Evolutionary conservation across 2,888 invertebrate genomes (phyloP).

Genomic region (Electrophaes corylata): DNA sequence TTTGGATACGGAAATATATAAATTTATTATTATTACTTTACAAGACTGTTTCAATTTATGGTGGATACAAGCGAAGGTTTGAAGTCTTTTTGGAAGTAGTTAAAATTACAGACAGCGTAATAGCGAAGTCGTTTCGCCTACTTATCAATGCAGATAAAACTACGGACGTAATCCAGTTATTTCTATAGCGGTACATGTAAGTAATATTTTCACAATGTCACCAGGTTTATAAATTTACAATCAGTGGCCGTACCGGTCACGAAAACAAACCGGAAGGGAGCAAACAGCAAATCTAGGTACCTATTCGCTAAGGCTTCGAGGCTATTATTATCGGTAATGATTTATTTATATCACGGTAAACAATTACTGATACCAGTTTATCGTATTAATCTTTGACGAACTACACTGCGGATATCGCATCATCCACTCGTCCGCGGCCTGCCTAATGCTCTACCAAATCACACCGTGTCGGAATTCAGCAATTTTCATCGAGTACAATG

Average conservation of each 20-base stretch:
- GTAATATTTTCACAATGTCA: conserved; percentile 11
- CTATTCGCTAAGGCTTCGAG: conserved; percentile 8
- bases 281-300: conserved; percentile 2
- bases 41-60: too few species aligned
- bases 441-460: too few species aligned
- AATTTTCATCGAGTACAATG: too few species aligned
- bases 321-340: background rate
- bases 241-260: conserved; percentile 14
- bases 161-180: background rate
- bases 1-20: too few species aligned
- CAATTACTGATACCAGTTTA: background rate
- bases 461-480: too few species aligned
- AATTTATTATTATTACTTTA: too few species aligned
- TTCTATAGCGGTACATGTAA: background rate
- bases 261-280: conserved; percentile 21
- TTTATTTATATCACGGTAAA: conserved; percentile 1
- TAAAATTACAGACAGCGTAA: too few species aligned
- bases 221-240: conserved; percentile 5
- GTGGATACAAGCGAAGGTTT: too few species aligned
- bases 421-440: too few species aligned
- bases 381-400: too few species aligned
- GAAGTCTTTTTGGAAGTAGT: too few species aligned
- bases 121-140: background rate
- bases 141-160: background rate
- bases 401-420: too few species aligned